Evolutionary conservation across 2,888 invertebrate genomes (phyloP).

Genomic region (Gastracanthus pulcherrimus): DNA sequence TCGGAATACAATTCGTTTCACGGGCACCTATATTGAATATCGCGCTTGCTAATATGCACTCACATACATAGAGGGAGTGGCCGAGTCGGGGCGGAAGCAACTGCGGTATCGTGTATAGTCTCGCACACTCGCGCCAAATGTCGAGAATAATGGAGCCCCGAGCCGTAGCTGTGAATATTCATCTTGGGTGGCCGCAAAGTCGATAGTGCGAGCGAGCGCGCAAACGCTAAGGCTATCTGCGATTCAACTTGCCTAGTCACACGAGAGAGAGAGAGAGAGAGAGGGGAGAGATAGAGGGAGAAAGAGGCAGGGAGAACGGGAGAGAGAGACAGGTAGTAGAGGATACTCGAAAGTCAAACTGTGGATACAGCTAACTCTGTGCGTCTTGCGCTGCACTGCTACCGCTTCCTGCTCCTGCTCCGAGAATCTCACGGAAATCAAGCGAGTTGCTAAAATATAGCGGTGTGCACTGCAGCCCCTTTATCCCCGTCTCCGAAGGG

Average conservation of each 20-base stretch:
- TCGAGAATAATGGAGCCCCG: conserved; percentile 31
- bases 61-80: neutral
- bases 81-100: neutral
- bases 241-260: conserved; percentile 45
- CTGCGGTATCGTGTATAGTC: neutral
- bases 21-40: neutral
- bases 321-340: no score
- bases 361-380: conserved; percentile 16
- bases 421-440: neutral
- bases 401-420: neutral
- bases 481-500: neutral
- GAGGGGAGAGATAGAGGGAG: no score
- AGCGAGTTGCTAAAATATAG: neutral
- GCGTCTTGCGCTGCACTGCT: neutral
- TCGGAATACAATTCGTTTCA: conserved; percentile 12
- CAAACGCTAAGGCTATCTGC: conserved; percentile 29
- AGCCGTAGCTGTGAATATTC: conserved; percentile 36
- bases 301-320: no score
- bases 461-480: neutral
- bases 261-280: no score
- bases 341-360: conserved; percentile 30
- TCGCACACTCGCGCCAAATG: conserved; percentile 10
- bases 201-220: conserved; percentile 6
- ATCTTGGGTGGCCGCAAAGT: conserved; percentile 19
- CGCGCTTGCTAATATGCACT: neutral